A percentile compares a stretch with the other conserved stretches of the same genome.
These are phyloP conservation scores for Osmerus mordax DNA, from an alignment of 2,113 vertebrate species.

Conservation along the genomic window DNA sequence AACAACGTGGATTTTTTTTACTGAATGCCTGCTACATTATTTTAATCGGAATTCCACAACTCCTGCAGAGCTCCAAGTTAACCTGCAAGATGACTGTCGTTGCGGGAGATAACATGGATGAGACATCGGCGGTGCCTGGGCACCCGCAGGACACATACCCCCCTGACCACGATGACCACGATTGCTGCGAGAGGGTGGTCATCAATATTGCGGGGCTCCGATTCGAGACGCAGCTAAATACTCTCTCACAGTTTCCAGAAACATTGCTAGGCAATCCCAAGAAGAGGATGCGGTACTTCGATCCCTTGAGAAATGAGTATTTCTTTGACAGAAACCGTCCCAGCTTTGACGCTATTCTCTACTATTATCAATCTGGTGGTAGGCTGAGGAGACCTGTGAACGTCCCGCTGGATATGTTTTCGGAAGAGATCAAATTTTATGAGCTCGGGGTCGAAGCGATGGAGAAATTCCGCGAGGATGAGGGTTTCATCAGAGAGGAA, in stretches of 20 bases:
- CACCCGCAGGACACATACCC: conserved; percentile 92
- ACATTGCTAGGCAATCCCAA: conserved; percentile 78
- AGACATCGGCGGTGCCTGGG: conserved; percentile 88
- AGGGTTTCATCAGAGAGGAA: conserved; percentile 96
- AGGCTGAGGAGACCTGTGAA: conserved; percentile 92
- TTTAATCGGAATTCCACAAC: conserved; percentile 57
- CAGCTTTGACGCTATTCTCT: conserved; percentile 78
- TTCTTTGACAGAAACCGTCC: conserved; percentile 80
- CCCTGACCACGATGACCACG: conserved; percentile 89
- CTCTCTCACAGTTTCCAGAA: conserved; percentile 77
- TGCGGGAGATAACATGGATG: conserved; percentile 93
- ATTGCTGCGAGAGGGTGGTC: conserved; percentile 96
- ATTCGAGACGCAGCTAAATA: conserved; percentile 77
- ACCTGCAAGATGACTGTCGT: conserved; percentile 90
- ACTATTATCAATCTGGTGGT: conserved; percentile 96
- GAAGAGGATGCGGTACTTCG: conserved; percentile 95
- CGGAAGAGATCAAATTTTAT: conserved; percentile 98
- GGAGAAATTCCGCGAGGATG: conserved; percentile 98
- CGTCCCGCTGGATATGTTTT: conserved; percentile 98
- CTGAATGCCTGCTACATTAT: conserved; percentile 62
- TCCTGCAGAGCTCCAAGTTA: conserved; percentile 41
- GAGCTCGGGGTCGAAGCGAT: conserved; percentile 96
- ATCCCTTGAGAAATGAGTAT: conserved; percentile 89
- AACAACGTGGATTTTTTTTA: conserved; percentile 52
- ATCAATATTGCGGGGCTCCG: conserved; percentile 95